Evolutionary conservation across 2,888 invertebrate genomes (phyloP), one percentile per base, ranked within the genome.

Genomic region (Philaethria dido): DNA sequence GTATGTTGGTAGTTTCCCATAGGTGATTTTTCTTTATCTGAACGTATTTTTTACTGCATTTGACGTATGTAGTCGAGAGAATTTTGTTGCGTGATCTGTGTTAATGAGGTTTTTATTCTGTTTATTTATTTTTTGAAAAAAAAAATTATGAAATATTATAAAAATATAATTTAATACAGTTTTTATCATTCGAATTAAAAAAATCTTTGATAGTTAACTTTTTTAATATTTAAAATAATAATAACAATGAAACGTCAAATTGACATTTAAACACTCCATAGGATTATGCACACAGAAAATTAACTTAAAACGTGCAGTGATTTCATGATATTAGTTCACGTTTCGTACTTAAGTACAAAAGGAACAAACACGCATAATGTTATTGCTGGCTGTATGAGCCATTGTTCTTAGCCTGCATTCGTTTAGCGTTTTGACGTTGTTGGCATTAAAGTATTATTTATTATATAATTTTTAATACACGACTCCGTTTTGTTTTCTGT

Each of bases 281-380:
- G 13, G 18, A 60, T 60, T 60, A 60, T 13, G 29, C 8, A 9
- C 13, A 44, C 16, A 16, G 8, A 47, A 45, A 60, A 42, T 39
- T 18, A 55, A 55, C 55, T 55, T 55, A 14, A 52, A 47, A 62
- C 47, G 68, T 55, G 62, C 61, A 54, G 52, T 68, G 66, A 69
- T 57, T 62, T 54, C 65, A 68, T 66, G 67, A 72, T 71, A 63
- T 63, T 62, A 69, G 60, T 66, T 64, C 73, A 74, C 71, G 72
- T 74, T 74, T 72, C 69, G 72, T 72, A 60, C 67, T 66, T 69
- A 63, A 62, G 63, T 64, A 63, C 69, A 62, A 68, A 66, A 59
- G 65, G 72, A 69, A 69, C 71, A 75, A 78, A 81, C 80, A 79
- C 72, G 70, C 72, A 67, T 73, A 63, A 72, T 77, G 76, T 77